phyloP scores from a whole-genome alignment of 1,140 invertebrate genomes.

The Gonatopus flavifemur region DNA sequence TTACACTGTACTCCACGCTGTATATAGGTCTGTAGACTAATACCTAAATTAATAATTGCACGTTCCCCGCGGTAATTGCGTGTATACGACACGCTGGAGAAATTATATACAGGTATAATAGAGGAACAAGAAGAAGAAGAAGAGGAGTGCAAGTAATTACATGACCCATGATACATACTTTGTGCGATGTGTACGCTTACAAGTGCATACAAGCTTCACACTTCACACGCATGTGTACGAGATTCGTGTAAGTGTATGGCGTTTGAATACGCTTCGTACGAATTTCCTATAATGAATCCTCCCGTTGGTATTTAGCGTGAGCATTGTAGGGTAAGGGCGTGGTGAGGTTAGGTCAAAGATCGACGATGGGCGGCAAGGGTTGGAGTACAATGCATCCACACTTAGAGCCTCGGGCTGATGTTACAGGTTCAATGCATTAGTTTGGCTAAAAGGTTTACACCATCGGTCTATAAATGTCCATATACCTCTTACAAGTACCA shows the following conservation, averaged over 20 bases:
- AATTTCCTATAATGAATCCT: constrained; percentile 35
- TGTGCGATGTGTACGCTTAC: constrained; percentile 15
- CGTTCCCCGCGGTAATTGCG: constrained; percentile 24
- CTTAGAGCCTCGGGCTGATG: constrained; percentile 22
- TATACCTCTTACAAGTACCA: too few relatives aligned
- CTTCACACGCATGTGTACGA: not conserved
- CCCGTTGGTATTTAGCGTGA: too few relatives aligned
- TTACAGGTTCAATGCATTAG: constrained; percentile 42
- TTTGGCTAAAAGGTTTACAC: constrained; percentile 50
- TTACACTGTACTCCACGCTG: too few relatives aligned
- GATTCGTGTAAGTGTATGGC: not conserved
- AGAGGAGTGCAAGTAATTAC: constrained; percentile 21
- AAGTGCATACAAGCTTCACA: constrained; percentile 15
- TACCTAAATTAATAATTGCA: constrained; percentile 30
- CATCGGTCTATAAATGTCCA: constrained; percentile 46
- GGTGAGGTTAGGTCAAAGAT: too few relatives aligned
- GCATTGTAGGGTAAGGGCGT: too few relatives aligned
- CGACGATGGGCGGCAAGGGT: not conserved
- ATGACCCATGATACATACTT: too few relatives aligned
- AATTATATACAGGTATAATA: not conserved
- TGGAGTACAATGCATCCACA: not conserved
- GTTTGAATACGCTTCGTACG: constrained; percentile 5
- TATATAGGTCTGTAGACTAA: constrained; percentile 27
- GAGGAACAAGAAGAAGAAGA: not conserved
- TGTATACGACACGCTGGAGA: constrained; percentile 5